Percentiles rank a stretch among this genome's conserved stretches.
These are phyloP conservation scores for Wasmannia auropunctata DNA, from an alignment of 1,140 invertebrate genomes.

Conservation along the genomic window DNA sequence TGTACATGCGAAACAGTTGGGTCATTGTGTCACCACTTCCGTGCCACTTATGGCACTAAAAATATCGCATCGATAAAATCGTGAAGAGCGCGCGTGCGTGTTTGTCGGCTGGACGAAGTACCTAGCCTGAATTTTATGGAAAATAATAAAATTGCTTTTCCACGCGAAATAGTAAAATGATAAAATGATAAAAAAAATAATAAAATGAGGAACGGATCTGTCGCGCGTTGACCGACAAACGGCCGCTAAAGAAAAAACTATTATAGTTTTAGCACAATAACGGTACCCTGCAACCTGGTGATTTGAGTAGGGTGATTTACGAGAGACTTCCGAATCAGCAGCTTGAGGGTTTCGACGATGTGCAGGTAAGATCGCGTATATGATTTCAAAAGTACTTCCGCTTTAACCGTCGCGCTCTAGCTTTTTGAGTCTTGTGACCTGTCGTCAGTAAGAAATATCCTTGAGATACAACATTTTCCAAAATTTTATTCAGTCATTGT, in stretches of 20 bases:
- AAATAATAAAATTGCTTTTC: conserved; percentile 65
- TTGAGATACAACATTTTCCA: no score
- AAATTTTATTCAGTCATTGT: neutral
- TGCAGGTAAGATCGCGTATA: conserved; percentile 87
- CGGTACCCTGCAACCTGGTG: conserved; percentile 95
- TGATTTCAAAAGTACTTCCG: neutral
- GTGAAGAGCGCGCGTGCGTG: neutral
- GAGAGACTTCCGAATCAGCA: conserved; percentile 95
- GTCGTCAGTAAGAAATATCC: no score
- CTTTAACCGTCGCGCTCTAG: no score
- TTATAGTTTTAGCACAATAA: conserved; percentile 90
- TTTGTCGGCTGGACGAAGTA: conserved; percentile 51
- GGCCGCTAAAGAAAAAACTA: conserved; percentile 41
- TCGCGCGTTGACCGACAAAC: conserved; percentile 12
- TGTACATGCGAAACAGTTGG: conserved; percentile 64
- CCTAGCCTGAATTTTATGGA: conserved; percentile 64
- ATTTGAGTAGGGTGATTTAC: conserved; percentile 93
- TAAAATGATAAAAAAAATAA: conserved; percentile 22
- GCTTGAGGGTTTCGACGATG: conserved; percentile 94
- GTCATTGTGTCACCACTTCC: conserved; percentile 61
- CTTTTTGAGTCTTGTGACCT: no score
- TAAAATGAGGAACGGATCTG: conserved; percentile 2
- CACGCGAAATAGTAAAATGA: neutral
- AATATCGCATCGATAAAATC: conserved; percentile 66
- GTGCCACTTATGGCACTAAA: conserved; percentile 63